phyloP scores from a whole-genome alignment of 2,113 vertebrate genomes.

The Anas platyrhynchos region DNA sequence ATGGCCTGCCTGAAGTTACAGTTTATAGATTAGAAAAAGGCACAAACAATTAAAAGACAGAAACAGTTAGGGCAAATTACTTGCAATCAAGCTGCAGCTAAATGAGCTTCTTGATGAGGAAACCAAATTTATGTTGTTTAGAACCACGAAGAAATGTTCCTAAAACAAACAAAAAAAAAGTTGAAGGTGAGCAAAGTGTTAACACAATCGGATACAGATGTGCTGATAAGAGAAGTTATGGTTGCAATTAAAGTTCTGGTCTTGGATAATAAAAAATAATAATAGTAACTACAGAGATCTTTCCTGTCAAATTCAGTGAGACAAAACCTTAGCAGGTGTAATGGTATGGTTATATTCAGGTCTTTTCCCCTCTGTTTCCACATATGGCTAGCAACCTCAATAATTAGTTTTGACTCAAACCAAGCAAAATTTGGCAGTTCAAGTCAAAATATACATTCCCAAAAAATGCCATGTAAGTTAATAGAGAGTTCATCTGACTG shows the following conservation, averaged over 20 bases:
- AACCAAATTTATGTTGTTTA: constrained; percentile 80
- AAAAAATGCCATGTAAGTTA: neutral
- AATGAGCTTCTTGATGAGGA: constrained; percentile 82
- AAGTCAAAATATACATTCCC: neutral
- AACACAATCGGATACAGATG: constrained; percentile 55
- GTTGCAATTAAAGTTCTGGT: constrained; percentile 25
- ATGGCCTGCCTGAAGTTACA: constrained; percentile 81
- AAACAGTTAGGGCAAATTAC: constrained; percentile 83
- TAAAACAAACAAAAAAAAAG: constrained; percentile 58
- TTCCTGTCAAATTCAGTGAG: neutral
- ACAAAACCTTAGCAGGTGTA: neutral
- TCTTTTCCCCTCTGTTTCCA: neutral
- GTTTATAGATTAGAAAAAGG: constrained; percentile 80
- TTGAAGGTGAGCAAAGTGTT: constrained; percentile 76
- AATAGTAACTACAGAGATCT: neutral
- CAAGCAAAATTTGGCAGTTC: neutral
- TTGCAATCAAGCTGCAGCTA: constrained; percentile 81
- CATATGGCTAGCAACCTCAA: neutral
- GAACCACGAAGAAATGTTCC: constrained; percentile 68
- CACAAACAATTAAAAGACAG: constrained; percentile 78
- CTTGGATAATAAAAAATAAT: neutral
- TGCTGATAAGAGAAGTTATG: constrained; percentile 58
- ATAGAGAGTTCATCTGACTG: neutral
- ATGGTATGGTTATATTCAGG: neutral
- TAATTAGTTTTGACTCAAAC: neutral